phyloP scores from a whole-genome alignment of 64 coral and sea anemone species.

The Hydrozoanthus tunicans region DNA sequence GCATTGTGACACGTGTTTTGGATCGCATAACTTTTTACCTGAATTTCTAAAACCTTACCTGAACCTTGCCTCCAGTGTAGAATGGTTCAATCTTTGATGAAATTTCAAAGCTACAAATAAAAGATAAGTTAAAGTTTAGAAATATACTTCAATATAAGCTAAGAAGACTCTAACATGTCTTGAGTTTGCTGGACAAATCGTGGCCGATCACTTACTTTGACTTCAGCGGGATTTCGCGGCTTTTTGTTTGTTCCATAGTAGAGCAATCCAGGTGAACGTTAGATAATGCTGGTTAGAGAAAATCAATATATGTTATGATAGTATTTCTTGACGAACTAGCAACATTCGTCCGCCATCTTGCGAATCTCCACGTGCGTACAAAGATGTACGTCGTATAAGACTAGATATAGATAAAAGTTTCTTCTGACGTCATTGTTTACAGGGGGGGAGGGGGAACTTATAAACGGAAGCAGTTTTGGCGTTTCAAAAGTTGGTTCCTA shows the following conservation, averaged over 20 bases:
- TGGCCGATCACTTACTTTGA: conserved; percentile 3
- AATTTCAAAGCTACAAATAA: conserved; percentile 73
- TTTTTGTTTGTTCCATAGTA: conserved; percentile 6
- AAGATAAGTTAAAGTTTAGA: not conserved
- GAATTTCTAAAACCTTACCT: conserved; percentile 55
- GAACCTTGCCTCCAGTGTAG: conserved; percentile 97
- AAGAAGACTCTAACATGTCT: too few relatives aligned
- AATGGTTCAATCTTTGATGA: conserved; percentile 90
- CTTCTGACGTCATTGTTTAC: too few relatives aligned
- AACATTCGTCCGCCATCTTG: conserved; percentile 17
- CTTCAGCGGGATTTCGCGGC: not conserved
- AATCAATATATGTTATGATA: not conserved
- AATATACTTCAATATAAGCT: not conserved
- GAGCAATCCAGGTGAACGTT: not conserved
- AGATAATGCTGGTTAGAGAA: too few relatives aligned
- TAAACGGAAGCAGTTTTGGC: too few relatives aligned
- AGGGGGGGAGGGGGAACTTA: too few relatives aligned
- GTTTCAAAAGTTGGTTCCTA: too few relatives aligned
- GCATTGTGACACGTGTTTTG: too few relatives aligned
- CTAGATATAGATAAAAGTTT: not conserved
- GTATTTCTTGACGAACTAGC: not conserved
- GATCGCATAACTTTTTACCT: not conserved
- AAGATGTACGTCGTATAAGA: not conserved
- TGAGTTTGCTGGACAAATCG: not conserved
- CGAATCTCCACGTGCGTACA: not conserved